phyloP scores from a whole-genome alignment of 2,113 vertebrate genomes.

The Numida meleagris region DNA sequence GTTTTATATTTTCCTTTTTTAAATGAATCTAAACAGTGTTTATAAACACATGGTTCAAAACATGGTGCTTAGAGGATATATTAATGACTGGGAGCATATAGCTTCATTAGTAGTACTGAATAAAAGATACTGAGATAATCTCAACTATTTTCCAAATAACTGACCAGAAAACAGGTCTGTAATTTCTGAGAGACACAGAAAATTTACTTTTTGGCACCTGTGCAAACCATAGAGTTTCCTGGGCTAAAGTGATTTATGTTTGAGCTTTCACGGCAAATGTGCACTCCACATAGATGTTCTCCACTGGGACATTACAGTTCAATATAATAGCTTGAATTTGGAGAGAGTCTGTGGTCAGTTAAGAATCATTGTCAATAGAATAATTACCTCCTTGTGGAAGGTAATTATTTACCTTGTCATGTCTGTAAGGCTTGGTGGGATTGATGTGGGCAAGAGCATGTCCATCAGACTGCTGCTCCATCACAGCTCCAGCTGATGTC shows the following conservation, averaged over 20 bases:
- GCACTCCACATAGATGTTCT: accelerated
- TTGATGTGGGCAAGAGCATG: not conserved
- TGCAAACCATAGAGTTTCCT: not conserved
- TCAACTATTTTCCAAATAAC: not conserved
- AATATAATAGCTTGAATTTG: not conserved
- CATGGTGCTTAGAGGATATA: not conserved
- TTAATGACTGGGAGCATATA: not conserved
- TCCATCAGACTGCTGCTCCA: not conserved
- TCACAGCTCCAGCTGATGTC: not conserved
- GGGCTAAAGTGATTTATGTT: not conserved
- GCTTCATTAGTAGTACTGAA: not conserved
- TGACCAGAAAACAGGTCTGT: not conserved
- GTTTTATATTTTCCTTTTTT: not conserved
- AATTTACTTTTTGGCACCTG: not conserved
- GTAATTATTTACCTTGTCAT: not conserved
- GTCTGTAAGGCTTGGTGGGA: not conserved
- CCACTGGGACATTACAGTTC: not conserved
- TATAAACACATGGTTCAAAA: not conserved
- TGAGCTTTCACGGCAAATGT: not conserved
- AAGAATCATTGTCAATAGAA: not conserved
- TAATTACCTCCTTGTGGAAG: not conserved
- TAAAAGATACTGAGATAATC: not conserved
- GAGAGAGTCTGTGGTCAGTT: not conserved
- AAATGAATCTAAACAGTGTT: not conserved
- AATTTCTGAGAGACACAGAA: not conserved